Conservation (phyloP, 2,113 vertebrate genomes). For the Ammodytes marinus region DNA sequence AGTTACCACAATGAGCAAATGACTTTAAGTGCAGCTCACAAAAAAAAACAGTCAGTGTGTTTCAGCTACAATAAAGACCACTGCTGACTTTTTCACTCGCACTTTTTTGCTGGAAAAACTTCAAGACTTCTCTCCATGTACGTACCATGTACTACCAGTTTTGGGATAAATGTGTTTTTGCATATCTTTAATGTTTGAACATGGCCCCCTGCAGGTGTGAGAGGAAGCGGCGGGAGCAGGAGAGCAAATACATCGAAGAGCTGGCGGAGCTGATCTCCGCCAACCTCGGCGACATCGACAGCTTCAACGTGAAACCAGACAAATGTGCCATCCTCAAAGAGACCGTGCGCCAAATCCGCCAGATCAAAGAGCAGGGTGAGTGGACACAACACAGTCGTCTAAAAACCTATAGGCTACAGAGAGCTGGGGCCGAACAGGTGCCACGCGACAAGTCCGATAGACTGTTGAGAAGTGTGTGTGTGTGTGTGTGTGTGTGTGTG, state of each 20-base stretch:
- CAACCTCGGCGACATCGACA: constrained; percentile 98
- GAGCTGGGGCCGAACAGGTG: constrained; percentile 6
- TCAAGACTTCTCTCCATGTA: background rate
- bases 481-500: background rate
- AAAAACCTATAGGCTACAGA: constrained; percentile 9
- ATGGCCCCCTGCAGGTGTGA: constrained; percentile 86
- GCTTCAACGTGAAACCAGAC: constrained; percentile 99
- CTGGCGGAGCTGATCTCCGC: constrained; percentile 98
- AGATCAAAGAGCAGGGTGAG: constrained; percentile 99
- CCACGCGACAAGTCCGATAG: constrained; percentile 9
- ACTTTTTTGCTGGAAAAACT: background rate
- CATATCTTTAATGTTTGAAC: constrained; percentile 29
- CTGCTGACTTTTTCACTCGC: background rate
- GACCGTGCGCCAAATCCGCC: constrained; percentile 97
- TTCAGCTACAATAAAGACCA: background rate
- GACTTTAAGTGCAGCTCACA: background rate
- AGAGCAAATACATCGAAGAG: constrained; percentile 98
- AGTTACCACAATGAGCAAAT: constrained; percentile 3
- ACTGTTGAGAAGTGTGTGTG: constrained; percentile 15
- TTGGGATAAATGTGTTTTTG: background rate
- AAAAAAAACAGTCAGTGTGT: background rate
- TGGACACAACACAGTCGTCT: constrained; percentile 31
- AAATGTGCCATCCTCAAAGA: constrained; percentile 99
- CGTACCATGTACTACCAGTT: too few species aligned
- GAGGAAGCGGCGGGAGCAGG: constrained; percentile 96